Evolutionary conservation across 2,113 vertebrate species (phyloP).

Genomic region (Quiscalus mexicanus): DNA sequence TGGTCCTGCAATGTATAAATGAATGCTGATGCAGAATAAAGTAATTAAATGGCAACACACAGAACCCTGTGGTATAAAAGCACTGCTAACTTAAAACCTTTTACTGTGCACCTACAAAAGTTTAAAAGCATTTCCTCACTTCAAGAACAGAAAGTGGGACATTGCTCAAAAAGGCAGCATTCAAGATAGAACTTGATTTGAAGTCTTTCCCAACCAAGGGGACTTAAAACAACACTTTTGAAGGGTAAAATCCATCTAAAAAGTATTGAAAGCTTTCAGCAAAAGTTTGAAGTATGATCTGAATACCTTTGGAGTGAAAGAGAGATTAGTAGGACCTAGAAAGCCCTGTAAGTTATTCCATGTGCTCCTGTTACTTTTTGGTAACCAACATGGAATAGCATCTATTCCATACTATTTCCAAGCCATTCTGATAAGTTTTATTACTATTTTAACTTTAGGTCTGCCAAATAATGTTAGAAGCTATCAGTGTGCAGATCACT

Average conservation of each 20-base stretch:
- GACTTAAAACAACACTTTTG: not conserved
- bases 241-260: not conserved
- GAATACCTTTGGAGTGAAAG: not conserved
- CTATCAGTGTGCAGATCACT: not conserved
- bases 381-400: not conserved
- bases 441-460: not conserved
- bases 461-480: not conserved
- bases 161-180: not conserved
- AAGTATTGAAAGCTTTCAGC: not conserved
- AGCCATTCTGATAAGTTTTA: not conserved
- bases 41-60: not conserved
- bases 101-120: not conserved
- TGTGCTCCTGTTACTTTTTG: not conserved
- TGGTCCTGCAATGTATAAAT: not conserved
- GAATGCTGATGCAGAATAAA: not conserved
- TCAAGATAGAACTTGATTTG: not conserved
- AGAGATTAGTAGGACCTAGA: not conserved
- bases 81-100: not conserved
- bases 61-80: not conserved
- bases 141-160: conserved; percentile 19
- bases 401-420: not conserved
- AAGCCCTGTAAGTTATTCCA: not conserved
- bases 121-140: not conserved
- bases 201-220: not conserved
- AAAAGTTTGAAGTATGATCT: not conserved